Evolutionary conservation across 2,797 vertebrate genomes (phyloP), one percentile per base, ranked within the genome.

Genomic region (Selene dorsalis): DNA sequence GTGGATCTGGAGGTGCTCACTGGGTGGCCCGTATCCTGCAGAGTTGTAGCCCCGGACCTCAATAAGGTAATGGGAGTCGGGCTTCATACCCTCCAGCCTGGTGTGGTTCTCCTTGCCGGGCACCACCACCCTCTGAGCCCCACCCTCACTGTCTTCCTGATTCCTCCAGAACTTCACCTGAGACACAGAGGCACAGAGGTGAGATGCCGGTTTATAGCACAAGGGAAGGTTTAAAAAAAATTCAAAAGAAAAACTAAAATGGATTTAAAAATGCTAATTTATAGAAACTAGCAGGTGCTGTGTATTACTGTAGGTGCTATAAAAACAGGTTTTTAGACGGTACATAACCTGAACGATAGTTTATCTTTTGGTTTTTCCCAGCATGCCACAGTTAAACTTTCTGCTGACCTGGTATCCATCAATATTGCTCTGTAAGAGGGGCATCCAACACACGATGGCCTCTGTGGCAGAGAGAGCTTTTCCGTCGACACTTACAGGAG

Each of bases 111-210:
- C 96, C 24, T 87, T 94, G 81, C 91, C 93, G 59, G 93, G 87
- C 30, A 97, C 96, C 69, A 91, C 91, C 22, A 96, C 90, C 62
- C 89, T 85, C 72, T 96, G 94, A 28, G 96, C 95, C 17, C 94
- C 94, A 2, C 93, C 93, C 86, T 98, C 97, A 52, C 94, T 96
- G 82, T 97, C 96, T n/a, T 92, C 83, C 2, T 95, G 92, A 63
- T 83, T 91, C 58, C 94, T 95, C 98, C 98, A 98, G 91, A 96
- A 99, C 76, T 94, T 96, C 73, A 99, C 95, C 98, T 99, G 87
- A 18, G 75, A 76, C 17, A 77, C 53, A 79, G 8, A 73, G 6
- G 68, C 10, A 22, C 52, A 73, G 8, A 47, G 48, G 22, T 66
- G 64, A 76, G 66, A 65, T 24, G 4, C 22, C 38, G 11, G 28